phyloP scores from a whole-genome alignment of 2,888 invertebrate species.

The Entomobrya proxima region DNA sequence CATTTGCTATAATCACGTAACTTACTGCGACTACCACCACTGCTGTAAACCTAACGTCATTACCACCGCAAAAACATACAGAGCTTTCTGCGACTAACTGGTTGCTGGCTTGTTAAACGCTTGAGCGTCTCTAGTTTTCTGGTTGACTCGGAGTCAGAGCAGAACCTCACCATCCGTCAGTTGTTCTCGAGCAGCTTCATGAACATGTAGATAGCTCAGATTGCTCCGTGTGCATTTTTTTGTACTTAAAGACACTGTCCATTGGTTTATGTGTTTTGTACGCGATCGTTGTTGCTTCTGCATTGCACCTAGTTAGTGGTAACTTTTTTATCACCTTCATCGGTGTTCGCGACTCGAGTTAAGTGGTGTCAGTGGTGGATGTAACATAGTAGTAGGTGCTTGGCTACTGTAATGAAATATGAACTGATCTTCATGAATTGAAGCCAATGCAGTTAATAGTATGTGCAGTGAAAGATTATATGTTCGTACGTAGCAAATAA shows the following conservation, averaged over 20 bases:
- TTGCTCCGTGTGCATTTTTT: neutral
- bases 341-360: too few species aligned
- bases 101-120: neutral
- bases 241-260: neutral
- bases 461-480: neutral
- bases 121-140: slow-evolving; percentile 38
- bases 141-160: slow-evolving; percentile 30
- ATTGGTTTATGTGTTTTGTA: neutral
- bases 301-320: too few species aligned
- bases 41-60: neutral
- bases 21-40: neutral
- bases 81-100: neutral
- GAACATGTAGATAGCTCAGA: slow-evolving; percentile 18
- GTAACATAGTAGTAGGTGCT: neutral
- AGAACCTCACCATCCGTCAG: neutral
- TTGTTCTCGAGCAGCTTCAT: slow-evolving; percentile 40
- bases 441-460: neutral
- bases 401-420: neutral
- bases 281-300: too few species aligned
- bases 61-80: neutral
- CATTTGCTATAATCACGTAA: neutral
- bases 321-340: too few species aligned
- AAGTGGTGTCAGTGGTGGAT: neutral
- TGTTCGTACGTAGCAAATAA: too few species aligned
- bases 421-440: neutral